Conservation (phyloP, 2,113 vertebrate species). For the Lipotes vexillifer region DNA sequence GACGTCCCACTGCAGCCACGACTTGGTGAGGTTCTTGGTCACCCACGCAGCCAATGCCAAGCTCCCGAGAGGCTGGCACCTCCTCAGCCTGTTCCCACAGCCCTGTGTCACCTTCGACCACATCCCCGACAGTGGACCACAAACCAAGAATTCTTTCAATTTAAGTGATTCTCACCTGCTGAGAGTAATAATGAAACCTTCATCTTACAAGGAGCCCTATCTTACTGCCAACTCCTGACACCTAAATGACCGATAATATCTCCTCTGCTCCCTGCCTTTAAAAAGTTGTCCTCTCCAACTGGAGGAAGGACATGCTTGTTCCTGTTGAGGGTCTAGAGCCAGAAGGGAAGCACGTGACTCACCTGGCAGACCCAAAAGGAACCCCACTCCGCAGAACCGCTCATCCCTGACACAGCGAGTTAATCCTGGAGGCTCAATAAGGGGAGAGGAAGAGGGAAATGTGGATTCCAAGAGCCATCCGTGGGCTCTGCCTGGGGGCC, state of each 20-base stretch:
- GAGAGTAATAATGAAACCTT: conserved; percentile 69
- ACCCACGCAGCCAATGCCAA: fast-evolving
- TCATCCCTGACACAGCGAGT: fast-evolving
- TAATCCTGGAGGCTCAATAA: fast-evolving
- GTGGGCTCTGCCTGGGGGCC: not conserved
- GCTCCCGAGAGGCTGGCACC: fast-evolving
- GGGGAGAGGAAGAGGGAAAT: fast-evolving
- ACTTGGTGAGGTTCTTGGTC: not conserved
- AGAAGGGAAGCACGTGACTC: not conserved
- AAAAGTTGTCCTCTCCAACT: conserved; percentile 28
- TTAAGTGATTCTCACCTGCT: conserved; percentile 63
- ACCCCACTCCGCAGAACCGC: not conserved
- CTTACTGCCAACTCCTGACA: conserved; percentile 68
- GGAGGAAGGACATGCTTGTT: conserved; percentile 24
- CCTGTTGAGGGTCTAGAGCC: not conserved
- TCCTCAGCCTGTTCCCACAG: conserved; percentile 32
- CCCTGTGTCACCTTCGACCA: conserved; percentile 43
- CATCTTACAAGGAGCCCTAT: conserved; percentile 63
- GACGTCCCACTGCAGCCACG: too few relatives aligned
- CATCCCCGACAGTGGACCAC: conserved; percentile 54
- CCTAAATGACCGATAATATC: conserved; percentile 46
- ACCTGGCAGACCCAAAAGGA: not conserved
- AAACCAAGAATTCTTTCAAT: conserved; percentile 71
- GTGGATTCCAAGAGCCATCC: fast-evolving
- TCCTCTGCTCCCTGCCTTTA: conserved; percentile 59